These are phyloP conservation scores for Emydoidea blandingii DNA, from an alignment of 2,797 vertebrate species.

Conservation along the genomic window DNA sequence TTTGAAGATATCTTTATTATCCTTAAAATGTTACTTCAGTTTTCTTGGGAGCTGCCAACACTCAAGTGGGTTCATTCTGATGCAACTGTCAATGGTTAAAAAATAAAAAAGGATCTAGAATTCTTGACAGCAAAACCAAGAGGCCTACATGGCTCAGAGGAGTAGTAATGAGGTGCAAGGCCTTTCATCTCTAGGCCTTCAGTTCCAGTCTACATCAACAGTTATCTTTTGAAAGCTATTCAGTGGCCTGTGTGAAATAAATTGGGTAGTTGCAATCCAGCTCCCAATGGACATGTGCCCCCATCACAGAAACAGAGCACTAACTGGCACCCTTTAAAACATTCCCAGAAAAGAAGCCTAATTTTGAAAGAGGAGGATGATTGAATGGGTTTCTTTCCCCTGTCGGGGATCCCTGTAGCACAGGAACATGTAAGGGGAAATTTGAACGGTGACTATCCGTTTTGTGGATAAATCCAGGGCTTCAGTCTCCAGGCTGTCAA, in stretches of 20 bases:
- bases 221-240: neutral
- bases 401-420: neutral
- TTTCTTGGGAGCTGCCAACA: neutral
- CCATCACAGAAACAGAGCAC: neutral
- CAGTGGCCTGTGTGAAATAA: neutral
- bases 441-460: neutral
- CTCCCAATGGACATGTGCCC: fast-evolving
- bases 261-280: fast-evolving
- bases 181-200: neutral
- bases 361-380: neutral
- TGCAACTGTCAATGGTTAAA: neutral
- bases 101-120: neutral
- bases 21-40: neutral
- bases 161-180: neutral
- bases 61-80: neutral
- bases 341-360: neutral
- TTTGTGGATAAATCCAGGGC: slow-evolving; percentile 21
- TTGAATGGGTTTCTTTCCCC: neutral
- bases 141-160: neutral
- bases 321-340: neutral
- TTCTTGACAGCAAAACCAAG: neutral
- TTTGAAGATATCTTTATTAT: neutral
- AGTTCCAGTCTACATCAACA: neutral
- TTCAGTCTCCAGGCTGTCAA: neutral
- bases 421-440: neutral